Base-by-base conservation (phyloP, 2,888 invertebrate species). In the Athalia cordata region DNA sequence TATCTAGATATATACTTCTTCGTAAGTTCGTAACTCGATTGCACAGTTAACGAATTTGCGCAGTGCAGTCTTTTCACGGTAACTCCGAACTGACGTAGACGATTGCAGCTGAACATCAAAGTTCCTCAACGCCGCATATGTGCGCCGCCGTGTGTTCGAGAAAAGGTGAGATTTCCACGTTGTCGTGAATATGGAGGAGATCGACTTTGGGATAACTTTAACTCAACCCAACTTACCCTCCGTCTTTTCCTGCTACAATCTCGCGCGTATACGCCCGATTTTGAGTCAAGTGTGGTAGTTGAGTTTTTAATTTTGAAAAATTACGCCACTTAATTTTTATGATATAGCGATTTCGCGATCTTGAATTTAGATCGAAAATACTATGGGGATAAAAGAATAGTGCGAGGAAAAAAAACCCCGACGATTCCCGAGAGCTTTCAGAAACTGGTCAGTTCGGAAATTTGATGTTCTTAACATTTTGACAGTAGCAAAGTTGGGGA, bases 311-410 rank as follows among this genome's bases (percentile, higher is more conserved):
- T 29, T 29, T 29, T 29, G 29, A 29, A 29, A 70, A 64, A 79
- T 75, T 29, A 2, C 29, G 13, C 80, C 81, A 79, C 82, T 83
- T 77, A 85, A 84, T 83, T 84, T 84, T 83, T 80, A 81, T 81
- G 82, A 81, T 79, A 84, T 83, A 82, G 80, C 81, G 81, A 83
- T 85, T 84, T 77, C 81, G 80, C 81, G 81, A 86, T 77, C n/a
- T n/a, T n/a, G n/a, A n/a, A n/a, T n/a, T n/a, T n/a, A n/a, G n/a
- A n/a, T n/a, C n/a, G n/a, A n/a, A n/a, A n/a, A n/a, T n/a, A n/a
- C n/a, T n/a, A 29, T 29, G 29, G 29, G 29, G 29, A 29, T 0
- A 29, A 64, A 29, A 47, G 45, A 15, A 5, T 13, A 68, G 59
- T n/a, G n/a, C n/a, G n/a, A n/a, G n/a, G n/a, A n/a, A n/a, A 68